Evolutionary conservation across 2,888 invertebrate species (phyloP), one percentile per base, ranked within the genome.

Genomic region (Archips xylosteana): DNA sequence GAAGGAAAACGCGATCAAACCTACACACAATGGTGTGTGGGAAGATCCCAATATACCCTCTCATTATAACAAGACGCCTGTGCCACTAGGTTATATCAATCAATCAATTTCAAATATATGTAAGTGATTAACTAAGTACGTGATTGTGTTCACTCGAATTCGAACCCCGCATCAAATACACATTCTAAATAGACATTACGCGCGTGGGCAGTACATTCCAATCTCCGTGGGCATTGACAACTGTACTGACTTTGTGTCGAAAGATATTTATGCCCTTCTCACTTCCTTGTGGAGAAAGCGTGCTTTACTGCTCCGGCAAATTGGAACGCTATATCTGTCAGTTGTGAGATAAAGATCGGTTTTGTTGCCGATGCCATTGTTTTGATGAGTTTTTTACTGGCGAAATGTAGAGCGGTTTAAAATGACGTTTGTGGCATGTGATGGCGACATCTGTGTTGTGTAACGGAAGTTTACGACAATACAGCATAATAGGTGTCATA

Each of bases 241-340:
- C 69, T 61, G 69, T 65, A 74, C 74, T 42, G 69, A 69, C 68
- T 64, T 65, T 65, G 62, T 70, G 70, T 74, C 74, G 74, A 74
- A 70, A 70, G 64, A 45, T 74, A 74, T 74, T 74, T 74, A 74
- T 65, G 74, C 36, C 54, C 66, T 39, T n/a, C 42, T 67, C 42
- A 65, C 74, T 74, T 74, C 74, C 74, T 64, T 65, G 65, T 42
- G 71, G 74, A 65, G 74, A 74, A 74, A 74, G 74, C 69, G 74
- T 74, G 69, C 64, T 65, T 65, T 74, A 74, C 74, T 54, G 74
- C 63, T 49, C 47, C 23, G 47, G 62, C 47, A 32, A 65, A 74
- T 74, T 74, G 64, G 64, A 74, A 36, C 70, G 59, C 49, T 61
- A 70, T 74, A 61, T 68, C 36, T 70, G 64, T 54, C 73, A 69